Percentiles rank a stretch among this genome's conserved stretches.
Evolutionary conservation across 1,140 invertebrate species (phyloP).

Genomic region (Pseudomyrmex gracilis): DNA sequence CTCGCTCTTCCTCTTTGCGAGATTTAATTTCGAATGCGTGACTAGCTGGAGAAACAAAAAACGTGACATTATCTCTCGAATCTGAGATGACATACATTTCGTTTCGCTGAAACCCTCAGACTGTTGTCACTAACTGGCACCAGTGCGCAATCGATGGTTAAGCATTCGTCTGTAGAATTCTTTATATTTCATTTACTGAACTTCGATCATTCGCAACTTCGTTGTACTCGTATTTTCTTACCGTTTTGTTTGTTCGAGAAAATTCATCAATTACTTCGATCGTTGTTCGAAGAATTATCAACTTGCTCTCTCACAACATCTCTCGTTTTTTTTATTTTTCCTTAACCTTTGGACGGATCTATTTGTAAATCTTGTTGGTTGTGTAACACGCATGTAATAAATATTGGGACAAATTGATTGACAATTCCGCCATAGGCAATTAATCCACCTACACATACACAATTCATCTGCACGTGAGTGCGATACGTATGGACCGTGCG

Average conservation of each 20-base stretch:
- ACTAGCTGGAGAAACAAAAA: too few relatives aligned
- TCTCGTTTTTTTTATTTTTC: background rate
- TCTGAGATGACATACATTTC: background rate
- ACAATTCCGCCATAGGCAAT: constrained; percentile 4
- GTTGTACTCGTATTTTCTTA: too few relatives aligned
- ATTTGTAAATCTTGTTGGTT: background rate
- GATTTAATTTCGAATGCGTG: background rate
- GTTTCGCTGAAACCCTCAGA: background rate
- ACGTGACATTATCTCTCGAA: too few relatives aligned
- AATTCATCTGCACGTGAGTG: background rate
- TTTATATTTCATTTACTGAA: too few relatives aligned
- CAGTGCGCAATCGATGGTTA: constrained; percentile 72
- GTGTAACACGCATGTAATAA: background rate
- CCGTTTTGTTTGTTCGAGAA: too few relatives aligned
- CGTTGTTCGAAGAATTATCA: too few relatives aligned
- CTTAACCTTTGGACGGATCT: background rate
- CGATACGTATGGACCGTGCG: background rate
- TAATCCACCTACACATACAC: constrained; percentile 24
- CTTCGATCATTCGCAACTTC: too few relatives aligned
- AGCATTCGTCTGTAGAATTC: background rate
- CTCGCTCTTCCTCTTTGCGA: background rate
- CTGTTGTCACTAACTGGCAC: constrained; percentile 28
- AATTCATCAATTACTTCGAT: too few relatives aligned
- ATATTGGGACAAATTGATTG: constrained; percentile 20
- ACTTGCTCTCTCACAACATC: too few relatives aligned